These are phyloP conservation scores for Xanthorhoe spadicearia DNA, from an alignment of 2,888 invertebrate species.

Conservation along the genomic window DNA sequence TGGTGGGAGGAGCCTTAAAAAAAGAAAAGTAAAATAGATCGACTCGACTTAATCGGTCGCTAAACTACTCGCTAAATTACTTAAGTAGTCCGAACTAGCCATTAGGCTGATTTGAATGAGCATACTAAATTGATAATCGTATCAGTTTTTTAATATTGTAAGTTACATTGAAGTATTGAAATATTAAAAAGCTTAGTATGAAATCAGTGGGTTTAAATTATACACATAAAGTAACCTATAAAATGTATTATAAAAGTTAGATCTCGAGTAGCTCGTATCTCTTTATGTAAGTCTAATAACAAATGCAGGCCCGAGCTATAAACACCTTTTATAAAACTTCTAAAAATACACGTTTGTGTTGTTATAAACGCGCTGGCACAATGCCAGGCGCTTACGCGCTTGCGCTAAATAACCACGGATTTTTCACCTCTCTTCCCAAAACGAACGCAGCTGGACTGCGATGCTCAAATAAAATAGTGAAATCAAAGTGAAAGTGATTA, in stretches of 20 bases:
- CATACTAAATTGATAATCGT: too few species aligned
- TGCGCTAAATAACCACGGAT: conserved; percentile 74
- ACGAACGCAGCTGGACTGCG: conserved; percentile 59
- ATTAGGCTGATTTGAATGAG: too few species aligned
- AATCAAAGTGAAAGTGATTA: conserved; percentile 55
- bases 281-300: conserved; percentile 51
- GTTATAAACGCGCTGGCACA: conserved; percentile 77
- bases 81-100: too few species aligned
- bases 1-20: too few species aligned
- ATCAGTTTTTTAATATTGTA: too few species aligned
- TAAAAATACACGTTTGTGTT: conserved; percentile 80
- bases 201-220: too few species aligned
- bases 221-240: too few species aligned
- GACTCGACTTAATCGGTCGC: too few species aligned
- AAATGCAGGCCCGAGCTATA: conserved; percentile 64
- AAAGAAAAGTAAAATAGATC: too few species aligned
- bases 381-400: conserved; percentile 68
- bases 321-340: conserved; percentile 79
- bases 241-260: neutral
- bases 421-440: conserved; percentile 72
- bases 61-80: too few species aligned
- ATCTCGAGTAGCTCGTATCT: conserved; percentile 24
- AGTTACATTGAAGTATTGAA: too few species aligned
- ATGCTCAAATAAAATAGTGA: conserved; percentile 69
- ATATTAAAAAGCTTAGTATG: neutral